Conservation (phyloP, 2,113 vertebrate genomes). For the Siniperca knerii region DNA sequence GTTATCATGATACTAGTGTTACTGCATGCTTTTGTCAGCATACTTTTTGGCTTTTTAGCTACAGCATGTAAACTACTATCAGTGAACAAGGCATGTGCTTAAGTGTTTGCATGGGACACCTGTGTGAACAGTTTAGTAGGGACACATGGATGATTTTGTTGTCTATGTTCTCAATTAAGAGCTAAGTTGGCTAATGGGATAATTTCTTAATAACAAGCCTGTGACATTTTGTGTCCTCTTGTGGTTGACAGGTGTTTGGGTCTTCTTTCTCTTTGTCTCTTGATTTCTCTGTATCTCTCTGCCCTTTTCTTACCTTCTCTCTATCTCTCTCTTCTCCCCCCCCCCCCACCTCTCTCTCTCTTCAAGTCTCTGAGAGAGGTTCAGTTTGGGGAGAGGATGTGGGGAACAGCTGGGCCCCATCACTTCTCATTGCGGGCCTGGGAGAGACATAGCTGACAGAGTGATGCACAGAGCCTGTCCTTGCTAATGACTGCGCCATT, state of each 20-base stretch:
- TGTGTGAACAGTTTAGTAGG: not conserved
- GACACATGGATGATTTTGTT: not conserved
- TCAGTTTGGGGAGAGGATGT: slow-evolving; percentile 78
- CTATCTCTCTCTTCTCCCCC: not conserved
- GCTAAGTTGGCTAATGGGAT: not conserved
- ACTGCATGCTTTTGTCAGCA: not conserved
- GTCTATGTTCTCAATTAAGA: slow-evolving; percentile 5
- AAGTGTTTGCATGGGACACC: not conserved
- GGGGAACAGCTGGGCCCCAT: slow-evolving; percentile 96
- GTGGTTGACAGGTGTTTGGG: slow-evolving; percentile 2
- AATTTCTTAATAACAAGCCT: not conserved
- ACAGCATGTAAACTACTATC: not conserved
- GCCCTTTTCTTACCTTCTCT: slow-evolving; percentile 23
- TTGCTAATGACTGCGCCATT: slow-evolving; percentile 99
- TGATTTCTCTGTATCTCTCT: not conserved
- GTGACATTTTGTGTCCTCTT: slow-evolving; percentile 35
- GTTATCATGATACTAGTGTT: not conserved
- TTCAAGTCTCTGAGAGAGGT: slow-evolving; percentile 30
- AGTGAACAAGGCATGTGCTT: not conserved
- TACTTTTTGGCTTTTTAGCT: too few species aligned
- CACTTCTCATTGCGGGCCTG: slow-evolving; percentile 95
- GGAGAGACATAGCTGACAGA: slow-evolving; percentile 96
- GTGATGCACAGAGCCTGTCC: slow-evolving; percentile 98
- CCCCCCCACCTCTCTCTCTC: not conserved
- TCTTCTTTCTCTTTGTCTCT: not conserved